Conservation (phyloP, 2,888 invertebrate genomes). For the Euphydryas editha region DNA sequence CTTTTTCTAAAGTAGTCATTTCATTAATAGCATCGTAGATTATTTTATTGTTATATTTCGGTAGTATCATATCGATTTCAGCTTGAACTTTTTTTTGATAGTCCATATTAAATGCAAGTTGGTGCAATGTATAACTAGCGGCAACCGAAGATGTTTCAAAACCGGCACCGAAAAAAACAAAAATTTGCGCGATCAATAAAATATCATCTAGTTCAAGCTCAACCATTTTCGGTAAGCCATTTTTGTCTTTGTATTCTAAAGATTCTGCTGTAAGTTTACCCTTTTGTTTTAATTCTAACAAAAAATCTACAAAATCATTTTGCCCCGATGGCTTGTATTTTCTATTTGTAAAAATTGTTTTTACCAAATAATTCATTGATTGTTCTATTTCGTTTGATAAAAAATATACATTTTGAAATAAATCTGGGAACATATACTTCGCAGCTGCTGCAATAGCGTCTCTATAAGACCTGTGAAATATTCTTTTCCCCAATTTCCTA, state of each 20-base stretch:
- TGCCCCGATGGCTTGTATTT: slow-evolving; percentile 64
- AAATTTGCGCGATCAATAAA: slow-evolving; percentile 70
- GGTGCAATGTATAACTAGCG: slow-evolving; percentile 75
- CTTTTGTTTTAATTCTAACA: slow-evolving; percentile 66
- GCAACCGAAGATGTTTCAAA: slow-evolving; percentile 81
- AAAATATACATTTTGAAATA: slow-evolving; percentile 62
- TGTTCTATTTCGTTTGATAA: slow-evolving; percentile 61
- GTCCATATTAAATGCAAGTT: slow-evolving; percentile 73
- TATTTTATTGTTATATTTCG: slow-evolving; percentile 62
- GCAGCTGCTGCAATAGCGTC: slow-evolving; percentile 58
- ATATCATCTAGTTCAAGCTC: slow-evolving; percentile 64
- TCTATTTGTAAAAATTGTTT: slow-evolving; percentile 60
- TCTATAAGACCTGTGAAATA: slow-evolving; percentile 61
- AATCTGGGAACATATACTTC: slow-evolving; percentile 66
- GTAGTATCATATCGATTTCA: slow-evolving; percentile 70
- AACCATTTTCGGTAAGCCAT: slow-evolving; percentile 63
- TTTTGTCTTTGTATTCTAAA: slow-evolving; percentile 58
- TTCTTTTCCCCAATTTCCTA: slow-evolving; percentile 66
- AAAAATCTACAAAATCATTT: slow-evolving; percentile 73
- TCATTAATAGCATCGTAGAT: slow-evolving; percentile 72
- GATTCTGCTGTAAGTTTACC: slow-evolving; percentile 70
- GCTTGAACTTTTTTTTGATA: slow-evolving; percentile 70
- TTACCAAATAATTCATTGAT: slow-evolving; percentile 59
- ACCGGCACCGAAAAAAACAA: slow-evolving; percentile 78
- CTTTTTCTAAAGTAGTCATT: slow-evolving; percentile 71